Evolutionary conservation across 2,113 vertebrate genomes (phyloP).

Genomic region (Motacilla tschutschensis): DNA sequence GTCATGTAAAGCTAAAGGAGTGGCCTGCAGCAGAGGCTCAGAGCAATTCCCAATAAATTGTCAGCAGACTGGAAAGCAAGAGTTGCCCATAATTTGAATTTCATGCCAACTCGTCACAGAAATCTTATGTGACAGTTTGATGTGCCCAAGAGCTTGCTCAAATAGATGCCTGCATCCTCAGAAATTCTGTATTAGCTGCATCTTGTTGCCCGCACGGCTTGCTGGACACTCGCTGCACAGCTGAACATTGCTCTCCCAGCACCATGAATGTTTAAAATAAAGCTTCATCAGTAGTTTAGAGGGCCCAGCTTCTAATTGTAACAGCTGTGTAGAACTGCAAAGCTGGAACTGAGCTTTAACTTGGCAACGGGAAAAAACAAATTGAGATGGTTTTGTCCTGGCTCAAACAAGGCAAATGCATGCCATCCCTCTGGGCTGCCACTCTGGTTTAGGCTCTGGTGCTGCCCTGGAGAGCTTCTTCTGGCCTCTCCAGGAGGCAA

Average conservation of each 20-base stretch:
- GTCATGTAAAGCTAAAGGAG: conserved; percentile 26
- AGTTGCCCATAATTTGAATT: conserved; percentile 53
- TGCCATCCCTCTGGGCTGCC: not conserved
- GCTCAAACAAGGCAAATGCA: fast-evolving
- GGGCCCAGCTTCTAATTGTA: not conserved
- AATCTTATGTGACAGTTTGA: conserved; percentile 32
- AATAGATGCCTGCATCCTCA: not conserved
- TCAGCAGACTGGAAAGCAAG: conserved; percentile 52
- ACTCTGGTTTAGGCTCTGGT: not conserved
- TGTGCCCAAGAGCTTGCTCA: conserved; percentile 15
- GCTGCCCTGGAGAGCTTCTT: not conserved
- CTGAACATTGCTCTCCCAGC: not conserved
- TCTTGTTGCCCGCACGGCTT: not conserved
- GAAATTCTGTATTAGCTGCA: not conserved
- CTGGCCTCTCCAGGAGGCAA: not conserved
- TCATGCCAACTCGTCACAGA: conserved; percentile 7
- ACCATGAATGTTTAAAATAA: not conserved
- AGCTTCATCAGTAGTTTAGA: not conserved
- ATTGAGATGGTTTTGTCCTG: not conserved
- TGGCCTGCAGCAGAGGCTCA: conserved; percentile 21
- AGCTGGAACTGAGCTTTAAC: not conserved
- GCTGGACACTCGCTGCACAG: fast-evolving
- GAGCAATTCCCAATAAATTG: not conserved
- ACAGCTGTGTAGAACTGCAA: conserved; percentile 10
- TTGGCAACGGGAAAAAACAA: not conserved